Conservation (phyloP, 2,113 vertebrate genomes). For the Carassius gibelio region DNA sequence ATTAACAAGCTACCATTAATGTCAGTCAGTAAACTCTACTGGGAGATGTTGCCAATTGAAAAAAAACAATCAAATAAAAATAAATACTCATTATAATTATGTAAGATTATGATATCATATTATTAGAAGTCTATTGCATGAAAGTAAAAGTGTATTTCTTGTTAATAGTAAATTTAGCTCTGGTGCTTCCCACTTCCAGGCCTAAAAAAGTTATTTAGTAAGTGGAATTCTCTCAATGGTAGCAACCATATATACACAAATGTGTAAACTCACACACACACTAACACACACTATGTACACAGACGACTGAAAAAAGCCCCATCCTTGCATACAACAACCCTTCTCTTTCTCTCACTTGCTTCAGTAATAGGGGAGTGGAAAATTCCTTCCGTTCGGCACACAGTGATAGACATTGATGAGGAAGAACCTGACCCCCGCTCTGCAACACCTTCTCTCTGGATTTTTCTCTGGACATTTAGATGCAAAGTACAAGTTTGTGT, state of each 20-base stretch:
- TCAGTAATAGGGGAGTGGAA: constrained; percentile 58
- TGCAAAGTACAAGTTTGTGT: neutral
- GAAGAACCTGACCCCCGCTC: constrained; percentile 23
- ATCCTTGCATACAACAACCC: constrained; percentile 19
- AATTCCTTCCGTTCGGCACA: constrained; percentile 63
- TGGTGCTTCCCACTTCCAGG: neutral
- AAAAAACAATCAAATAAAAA: neutral
- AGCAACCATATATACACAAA: constrained; percentile 36
- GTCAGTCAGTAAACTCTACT: no score
- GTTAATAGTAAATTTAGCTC: constrained; percentile 10
- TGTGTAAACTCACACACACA: constrained; percentile 31
- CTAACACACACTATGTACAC: constrained; percentile 34
- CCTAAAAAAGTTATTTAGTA: constrained; percentile 1
- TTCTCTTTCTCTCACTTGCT: constrained; percentile 1
- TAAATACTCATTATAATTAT: neutral
- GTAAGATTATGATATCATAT: no score
- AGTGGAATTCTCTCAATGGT: constrained; percentile 33
- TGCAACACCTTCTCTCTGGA: neutral
- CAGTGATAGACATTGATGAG: constrained; percentile 55
- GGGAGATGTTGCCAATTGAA: neutral
- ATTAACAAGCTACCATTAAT: neutral
- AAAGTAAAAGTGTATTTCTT: neutral
- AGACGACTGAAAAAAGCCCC: constrained; percentile 31
- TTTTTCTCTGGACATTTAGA: neutral
- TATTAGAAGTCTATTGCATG: neutral